These are phyloP conservation scores for Pholis gunnellus DNA, from an alignment of 2,113 vertebrate genomes.

Conservation along the genomic window DNA sequence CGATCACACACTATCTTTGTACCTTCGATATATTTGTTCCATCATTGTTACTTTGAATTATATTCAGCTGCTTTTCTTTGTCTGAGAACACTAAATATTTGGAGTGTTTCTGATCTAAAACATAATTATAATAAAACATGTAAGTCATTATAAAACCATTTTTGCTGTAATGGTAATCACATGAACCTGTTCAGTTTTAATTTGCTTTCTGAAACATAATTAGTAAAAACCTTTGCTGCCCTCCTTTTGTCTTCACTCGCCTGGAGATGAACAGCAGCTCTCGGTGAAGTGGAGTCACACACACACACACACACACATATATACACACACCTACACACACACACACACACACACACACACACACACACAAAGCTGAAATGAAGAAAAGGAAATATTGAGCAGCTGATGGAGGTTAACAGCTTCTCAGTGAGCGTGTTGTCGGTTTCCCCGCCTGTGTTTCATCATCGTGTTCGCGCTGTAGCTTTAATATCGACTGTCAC, in stretches of 20 bases:
- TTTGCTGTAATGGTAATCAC: conserved; percentile 43
- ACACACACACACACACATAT: conserved; percentile 10
- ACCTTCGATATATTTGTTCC: neutral
- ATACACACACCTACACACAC: conserved; percentile 23
- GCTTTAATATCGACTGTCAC: conserved; percentile 71
- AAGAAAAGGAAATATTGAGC: conserved; percentile 36
- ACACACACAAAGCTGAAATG: conserved; percentile 8
- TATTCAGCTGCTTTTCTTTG: neutral
- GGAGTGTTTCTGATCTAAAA: neutral
- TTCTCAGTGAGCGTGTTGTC: conserved; percentile 40
- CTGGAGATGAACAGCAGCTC: conserved; percentile 48
- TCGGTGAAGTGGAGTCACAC: conserved; percentile 9
- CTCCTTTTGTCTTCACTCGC: conserved; percentile 42
- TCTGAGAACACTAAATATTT: conserved; percentile 36
- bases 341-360: conserved; percentile 15
- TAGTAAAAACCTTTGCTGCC: conserved; percentile 56
- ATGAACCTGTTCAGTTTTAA: conserved; percentile 47
- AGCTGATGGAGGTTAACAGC: conserved; percentile 63
- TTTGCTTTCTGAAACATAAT: conserved; percentile 60
- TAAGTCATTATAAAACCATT: conserved; percentile 55
- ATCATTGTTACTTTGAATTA: neutral
- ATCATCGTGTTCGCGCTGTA: conserved; percentile 56
- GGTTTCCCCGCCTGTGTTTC: conserved; percentile 58
- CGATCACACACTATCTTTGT: neutral
- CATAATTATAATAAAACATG: conserved; percentile 2